Evolutionary conservation across 2,888 invertebrate species (phyloP).

Genomic region (Melanostoma mellinum): DNA sequence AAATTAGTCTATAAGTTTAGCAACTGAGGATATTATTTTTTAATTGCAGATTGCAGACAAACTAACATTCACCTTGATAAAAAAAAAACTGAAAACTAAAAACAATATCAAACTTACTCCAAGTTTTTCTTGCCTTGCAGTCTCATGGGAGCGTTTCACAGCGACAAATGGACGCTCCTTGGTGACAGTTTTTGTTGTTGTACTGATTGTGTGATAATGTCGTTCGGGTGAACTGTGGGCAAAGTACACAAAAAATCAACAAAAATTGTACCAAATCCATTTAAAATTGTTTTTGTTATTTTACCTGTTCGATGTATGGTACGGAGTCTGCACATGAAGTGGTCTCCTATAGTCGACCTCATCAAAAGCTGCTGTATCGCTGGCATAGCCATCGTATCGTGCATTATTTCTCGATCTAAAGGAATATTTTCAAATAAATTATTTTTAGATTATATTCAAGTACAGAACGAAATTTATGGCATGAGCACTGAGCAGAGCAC

Average conservation of each 20-base stretch:
- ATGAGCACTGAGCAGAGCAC: neutral
- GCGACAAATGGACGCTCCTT: constrained; percentile 86
- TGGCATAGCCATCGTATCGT: constrained; percentile 76
- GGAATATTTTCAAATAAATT: constrained; percentile 19
- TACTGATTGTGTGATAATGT: constrained; percentile 81
- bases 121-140: constrained; percentile 74
- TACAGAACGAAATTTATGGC: neutral
- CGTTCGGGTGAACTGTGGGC: constrained; percentile 76
- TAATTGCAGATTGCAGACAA: constrained; percentile 23
- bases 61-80: constrained; percentile 15
- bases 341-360: constrained; percentile 75
- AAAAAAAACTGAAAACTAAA: constrained; percentile 36
- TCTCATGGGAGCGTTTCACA: constrained; percentile 84
- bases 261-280: constrained; percentile 4
- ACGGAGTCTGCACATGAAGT: constrained; percentile 75
- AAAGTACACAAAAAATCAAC: neutral
- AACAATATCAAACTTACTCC: constrained; percentile 70
- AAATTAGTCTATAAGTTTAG: neutral
- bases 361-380: constrained; percentile 76
- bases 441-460: constrained; percentile 70
- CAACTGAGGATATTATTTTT: neutral
- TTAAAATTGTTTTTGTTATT: neutral
- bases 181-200: constrained; percentile 74
- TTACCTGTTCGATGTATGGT: constrained; percentile 74
- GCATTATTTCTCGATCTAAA: constrained; percentile 73